phyloP scores from a whole-genome alignment of 2,888 invertebrate genomes.

The Hirtodrosophila cameraria region DNA sequence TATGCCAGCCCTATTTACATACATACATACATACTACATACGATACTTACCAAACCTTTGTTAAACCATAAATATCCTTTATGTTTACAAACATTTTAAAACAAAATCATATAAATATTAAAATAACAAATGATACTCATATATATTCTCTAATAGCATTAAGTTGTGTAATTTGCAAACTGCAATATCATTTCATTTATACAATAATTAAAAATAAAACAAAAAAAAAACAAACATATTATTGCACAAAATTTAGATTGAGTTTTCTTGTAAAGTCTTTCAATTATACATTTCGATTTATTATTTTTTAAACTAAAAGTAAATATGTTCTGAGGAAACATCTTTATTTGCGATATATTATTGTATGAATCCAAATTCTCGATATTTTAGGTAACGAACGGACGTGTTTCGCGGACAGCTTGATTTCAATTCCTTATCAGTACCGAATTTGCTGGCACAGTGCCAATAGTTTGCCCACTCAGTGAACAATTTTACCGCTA shows the following conservation, averaged over 20 bases:
- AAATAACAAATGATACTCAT: conserved; percentile 83
- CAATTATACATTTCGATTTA: conserved; percentile 40
- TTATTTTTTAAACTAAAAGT: conserved; percentile 59
- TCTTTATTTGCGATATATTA: too few species aligned
- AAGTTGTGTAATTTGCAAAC: conserved; percentile 38
- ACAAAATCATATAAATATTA: conserved; percentile 43
- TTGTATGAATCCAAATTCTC: too few species aligned
- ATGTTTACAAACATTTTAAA: conserved; percentile 18
- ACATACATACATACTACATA: background rate
- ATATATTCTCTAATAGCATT: conserved; percentile 72
- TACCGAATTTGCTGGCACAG: too few species aligned
- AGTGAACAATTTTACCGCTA: too few species aligned
- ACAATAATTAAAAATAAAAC: conserved; percentile 38
- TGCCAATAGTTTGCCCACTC: too few species aligned
- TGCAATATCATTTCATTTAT: conserved; percentile 27
- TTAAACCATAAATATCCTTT: conserved; percentile 19
- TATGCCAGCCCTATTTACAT: conserved; percentile 45
- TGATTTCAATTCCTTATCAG: too few species aligned
- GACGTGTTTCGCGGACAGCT: too few species aligned
- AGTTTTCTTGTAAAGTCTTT: conserved; percentile 34
- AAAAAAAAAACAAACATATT: conserved; percentile 17
- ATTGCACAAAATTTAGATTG: conserved; percentile 26
- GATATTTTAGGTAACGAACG: too few species aligned
- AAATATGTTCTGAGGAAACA: conserved; percentile 43
- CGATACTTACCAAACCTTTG: conserved; percentile 17